Conservation (phyloP, 2,113 vertebrate species). For the Microcebus tavaratra region DNA sequence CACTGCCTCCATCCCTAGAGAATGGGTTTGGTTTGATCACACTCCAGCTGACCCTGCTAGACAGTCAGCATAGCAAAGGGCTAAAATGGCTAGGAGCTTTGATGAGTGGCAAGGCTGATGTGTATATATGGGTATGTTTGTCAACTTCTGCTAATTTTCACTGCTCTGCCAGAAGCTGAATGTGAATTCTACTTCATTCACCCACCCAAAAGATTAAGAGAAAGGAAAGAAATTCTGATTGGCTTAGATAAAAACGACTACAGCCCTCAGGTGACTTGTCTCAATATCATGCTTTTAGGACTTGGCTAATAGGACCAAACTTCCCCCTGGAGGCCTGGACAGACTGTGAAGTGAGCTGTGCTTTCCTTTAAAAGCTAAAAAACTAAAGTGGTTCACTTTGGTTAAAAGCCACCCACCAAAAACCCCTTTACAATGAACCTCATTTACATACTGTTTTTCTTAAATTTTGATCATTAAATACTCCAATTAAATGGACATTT, state of each 20-base stretch:
- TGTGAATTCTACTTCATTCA: neutral
- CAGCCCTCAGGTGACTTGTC: neutral
- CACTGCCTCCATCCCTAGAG: neutral
- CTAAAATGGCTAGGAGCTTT: neutral
- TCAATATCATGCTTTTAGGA: neutral
- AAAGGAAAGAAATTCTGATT: neutral
- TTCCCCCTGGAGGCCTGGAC: neutral
- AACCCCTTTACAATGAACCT: neutral
- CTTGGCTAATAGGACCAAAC: neutral
- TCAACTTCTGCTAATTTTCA: neutral
- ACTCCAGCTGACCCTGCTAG: neutral
- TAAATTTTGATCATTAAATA: neutral
- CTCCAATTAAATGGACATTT: neutral
- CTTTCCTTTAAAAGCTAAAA: slow-evolving; percentile 11
- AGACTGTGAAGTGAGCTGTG: neutral
- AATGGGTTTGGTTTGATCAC: neutral
- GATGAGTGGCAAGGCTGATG: neutral
- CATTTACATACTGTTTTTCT: neutral
- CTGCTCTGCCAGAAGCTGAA: neutral
- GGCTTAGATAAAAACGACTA: slow-evolving; percentile 2
- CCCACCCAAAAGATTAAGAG: neutral
- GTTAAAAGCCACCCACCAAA: neutral
- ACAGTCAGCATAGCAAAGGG: neutral
- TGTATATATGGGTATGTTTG: neutral
- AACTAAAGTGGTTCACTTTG: neutral